Evolutionary conservation across 2,797 vertebrate genomes (phyloP), one percentile per base, ranked within the genome.

Genomic region (Myoxocephalus aenaeus): DNA sequence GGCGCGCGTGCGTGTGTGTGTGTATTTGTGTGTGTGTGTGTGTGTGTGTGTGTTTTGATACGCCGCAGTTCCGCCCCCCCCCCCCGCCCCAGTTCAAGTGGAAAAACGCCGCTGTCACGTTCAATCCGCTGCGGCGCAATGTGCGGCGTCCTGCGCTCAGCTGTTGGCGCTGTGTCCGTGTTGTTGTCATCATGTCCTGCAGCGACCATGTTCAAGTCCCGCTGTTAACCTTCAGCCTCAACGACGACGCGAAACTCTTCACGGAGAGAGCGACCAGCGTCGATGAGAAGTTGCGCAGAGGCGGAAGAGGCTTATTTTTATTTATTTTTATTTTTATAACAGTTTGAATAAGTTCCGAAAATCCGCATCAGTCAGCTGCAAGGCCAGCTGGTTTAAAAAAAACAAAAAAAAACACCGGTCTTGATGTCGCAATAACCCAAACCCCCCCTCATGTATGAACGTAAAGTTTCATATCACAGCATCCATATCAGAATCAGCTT

Each of bases 91-190:
- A 3, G 2, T 56, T 70, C 44, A 65, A 66, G 68, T 81, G 67
- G 64, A 73, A 79, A 85, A 86, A 85, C 77, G 77, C 70, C 56
- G 87, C 80, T 91, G 90, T 87, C 88, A 82, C 81, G 77, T 79
- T 12, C 71, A 67, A 18, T 64, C 77, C 7, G 29, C 65, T 58
- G 44, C 50, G 48, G 57, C 27, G 66, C 51, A 36, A 81, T 75
- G 81, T 85, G 85, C 82, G 62, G 69, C 86, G 85, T 87, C 88
- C 75, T 83, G 80, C 75, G 79, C 83, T 89, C 86, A 86, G 89
- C 85, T 88, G 88, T 87, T 87, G 82, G 58, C 76, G 48, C 76
- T 73, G 80, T 2, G n/a, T 2, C 25, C 25, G 32, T 40, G 9
- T 10, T 86, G 84, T 80, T 82, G 83, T 87, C 89, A 86, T 87